A percentile compares a stretch with the other conserved stretches of the same genome.
Evolutionary conservation across 2,797 vertebrate genomes (phyloP).

Genomic region (Delichon dasypus): DNA sequence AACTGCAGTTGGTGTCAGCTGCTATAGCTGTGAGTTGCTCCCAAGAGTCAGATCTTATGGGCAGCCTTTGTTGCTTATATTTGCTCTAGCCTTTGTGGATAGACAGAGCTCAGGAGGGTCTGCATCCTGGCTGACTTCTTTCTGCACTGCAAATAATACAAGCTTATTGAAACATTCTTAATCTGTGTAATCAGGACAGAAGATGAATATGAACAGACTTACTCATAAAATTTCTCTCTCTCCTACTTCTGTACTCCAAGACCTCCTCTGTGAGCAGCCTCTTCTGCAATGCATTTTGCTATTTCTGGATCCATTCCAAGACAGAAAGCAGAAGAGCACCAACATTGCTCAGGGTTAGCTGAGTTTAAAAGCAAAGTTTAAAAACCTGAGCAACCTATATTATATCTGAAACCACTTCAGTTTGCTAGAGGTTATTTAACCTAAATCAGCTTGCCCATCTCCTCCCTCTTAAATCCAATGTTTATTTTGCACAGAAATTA

Average conservation of each 20-base stretch:
- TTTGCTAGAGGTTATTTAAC: background rate
- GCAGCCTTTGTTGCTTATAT: background rate
- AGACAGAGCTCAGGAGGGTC: background rate
- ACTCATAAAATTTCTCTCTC: background rate
- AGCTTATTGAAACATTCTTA: constrained; percentile 7
- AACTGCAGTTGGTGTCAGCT: background rate
- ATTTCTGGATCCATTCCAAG: background rate
- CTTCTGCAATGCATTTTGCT: background rate
- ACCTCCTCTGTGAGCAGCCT: background rate
- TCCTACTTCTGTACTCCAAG: background rate
- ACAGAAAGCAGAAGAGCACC: background rate
- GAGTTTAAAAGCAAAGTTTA: background rate
- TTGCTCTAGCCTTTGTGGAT: background rate
- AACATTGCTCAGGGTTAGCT: background rate
- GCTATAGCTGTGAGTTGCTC: background rate
- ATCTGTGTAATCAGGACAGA: background rate
- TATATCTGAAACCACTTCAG: background rate
- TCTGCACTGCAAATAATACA: background rate
- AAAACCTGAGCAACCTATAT: background rate
- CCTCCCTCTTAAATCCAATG: background rate
- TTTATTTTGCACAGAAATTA: background rate
- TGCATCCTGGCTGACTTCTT: background rate
- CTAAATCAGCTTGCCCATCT: background rate
- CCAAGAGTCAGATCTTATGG: background rate
- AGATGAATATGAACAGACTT: background rate